Conservation (phyloP, 2,888 invertebrate species). For the Aphrophora alni region DNA sequence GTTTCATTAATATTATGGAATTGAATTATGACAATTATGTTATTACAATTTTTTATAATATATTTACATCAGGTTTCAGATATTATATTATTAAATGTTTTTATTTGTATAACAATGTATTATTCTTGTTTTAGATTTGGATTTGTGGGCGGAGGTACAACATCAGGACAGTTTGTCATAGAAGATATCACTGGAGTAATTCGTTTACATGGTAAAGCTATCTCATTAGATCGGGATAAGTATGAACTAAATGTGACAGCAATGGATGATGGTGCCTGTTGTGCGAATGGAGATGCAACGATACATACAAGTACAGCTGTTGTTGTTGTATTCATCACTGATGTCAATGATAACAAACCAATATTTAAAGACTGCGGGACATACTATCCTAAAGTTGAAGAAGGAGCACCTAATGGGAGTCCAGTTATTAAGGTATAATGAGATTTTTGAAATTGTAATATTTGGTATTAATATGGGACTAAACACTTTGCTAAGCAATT, state of each 20-base stretch:
- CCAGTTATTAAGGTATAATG: conserved; percentile 87
- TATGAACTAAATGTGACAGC: conserved; percentile 97
- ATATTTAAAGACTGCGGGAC: conserved; percentile 93
- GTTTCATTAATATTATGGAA: too few species aligned
- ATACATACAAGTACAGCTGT: conserved; percentile 94
- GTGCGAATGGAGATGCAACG: conserved; percentile 84
- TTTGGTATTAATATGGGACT: neutral
- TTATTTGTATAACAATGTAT: too few species aligned
- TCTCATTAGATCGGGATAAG: conserved; percentile 88
- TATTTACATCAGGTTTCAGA: too few species aligned
- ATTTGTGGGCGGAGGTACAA: conserved; percentile 88
- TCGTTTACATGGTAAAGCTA: conserved; percentile 84
- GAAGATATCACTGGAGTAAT: conserved; percentile 96
- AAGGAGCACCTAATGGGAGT: conserved; percentile 92
- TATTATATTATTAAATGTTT: too few species aligned
- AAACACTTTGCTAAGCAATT: neutral
- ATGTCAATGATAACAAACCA: conserved; percentile 97
- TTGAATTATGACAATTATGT: too few species aligned
- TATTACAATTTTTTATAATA: too few species aligned
- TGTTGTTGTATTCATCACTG: conserved; percentile 95
- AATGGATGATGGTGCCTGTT: conserved; percentile 97
- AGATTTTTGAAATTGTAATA: too few species aligned
- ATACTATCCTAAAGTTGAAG: conserved; percentile 93
- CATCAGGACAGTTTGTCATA: conserved; percentile 92
- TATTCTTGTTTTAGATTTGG: conserved; percentile 57